Evolutionary conservation across 2,113 vertebrate species (phyloP), one percentile per base, ranked within the genome.

Genomic region (Rissa tridactyla): DNA sequence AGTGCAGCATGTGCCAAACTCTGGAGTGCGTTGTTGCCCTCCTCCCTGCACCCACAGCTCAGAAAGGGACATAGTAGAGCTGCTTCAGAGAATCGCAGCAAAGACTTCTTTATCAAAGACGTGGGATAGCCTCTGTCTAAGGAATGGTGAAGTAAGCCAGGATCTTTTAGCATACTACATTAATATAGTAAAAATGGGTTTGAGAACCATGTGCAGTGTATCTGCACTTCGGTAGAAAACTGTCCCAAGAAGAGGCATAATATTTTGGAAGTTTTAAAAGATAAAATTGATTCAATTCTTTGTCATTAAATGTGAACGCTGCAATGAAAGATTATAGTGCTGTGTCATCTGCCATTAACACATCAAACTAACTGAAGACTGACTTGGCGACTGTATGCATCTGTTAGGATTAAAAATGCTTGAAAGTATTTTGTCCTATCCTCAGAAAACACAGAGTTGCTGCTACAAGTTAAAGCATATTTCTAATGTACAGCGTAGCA

Each of bases 111-210:
- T 25, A 9, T 26, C 30, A n/a, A 46, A 92, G 42, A n/a, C 6
- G 2, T 2, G 29, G 38, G 22, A 14, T n/a, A 64, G 15, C 13
- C 38, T 89, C 16, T 85, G 21, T 36, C 32, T 58, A 66, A 62
- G 42, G 42, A 62, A 26, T 15, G 0, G 0, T 32, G 65, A 70
- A 82, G 38, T 42, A 54, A 64, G 40, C 9, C 32, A n/a, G 32
- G 21, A 26, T 72, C 36, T 69, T 60, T 13, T 46, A 9, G n/a
- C 1, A 0, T 47, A 12, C 22, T 52, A 6, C 8, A 8, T 26
- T 23, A 69, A 18, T 30, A 26, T 0, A 20, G 23, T 49, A 72
- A 78, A 42, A 80, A 20, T 16, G 40, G 16, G 11, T 46, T 89
- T 75, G 32, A 79, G 78, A 96, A 62, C 36, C 12, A 10, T 4